A percentile compares a stretch with the other conserved stretches of the same genome.
Evolutionary conservation across 1,140 invertebrate species (phyloP).

Genomic region (Coptotermes formosanus): DNA sequence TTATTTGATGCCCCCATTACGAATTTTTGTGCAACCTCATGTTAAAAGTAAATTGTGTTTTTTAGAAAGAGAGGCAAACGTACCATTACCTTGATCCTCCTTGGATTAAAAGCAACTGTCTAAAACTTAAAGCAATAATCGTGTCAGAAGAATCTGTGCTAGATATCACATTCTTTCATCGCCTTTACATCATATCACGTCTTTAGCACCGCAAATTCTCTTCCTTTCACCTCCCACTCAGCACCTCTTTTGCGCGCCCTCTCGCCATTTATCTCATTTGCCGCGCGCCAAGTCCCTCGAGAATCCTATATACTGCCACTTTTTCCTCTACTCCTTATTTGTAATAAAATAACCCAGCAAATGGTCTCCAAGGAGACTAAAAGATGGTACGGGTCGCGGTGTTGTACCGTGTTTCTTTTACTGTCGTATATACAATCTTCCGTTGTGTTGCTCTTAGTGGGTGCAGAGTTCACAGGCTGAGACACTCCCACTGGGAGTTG

Average conservation of each 20-base stretch:
- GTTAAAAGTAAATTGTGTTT: too few species aligned
- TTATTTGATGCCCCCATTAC: too few species aligned
- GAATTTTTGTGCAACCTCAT: too few species aligned
- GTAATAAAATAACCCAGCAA: conserved; percentile 35
- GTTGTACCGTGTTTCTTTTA: not conserved
- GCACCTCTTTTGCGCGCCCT: not conserved
- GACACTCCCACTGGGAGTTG: not conserved
- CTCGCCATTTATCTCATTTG: conserved; percentile 14
- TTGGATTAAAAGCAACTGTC: too few species aligned
- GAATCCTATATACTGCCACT: not conserved
- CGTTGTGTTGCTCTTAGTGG: not conserved
- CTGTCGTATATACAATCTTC: not conserved
- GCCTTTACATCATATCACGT: not conserved
- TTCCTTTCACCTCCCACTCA: not conserved
- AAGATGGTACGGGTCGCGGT: not conserved
- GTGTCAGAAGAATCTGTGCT: not conserved
- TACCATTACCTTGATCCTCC: too few species aligned
- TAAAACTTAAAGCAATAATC: too few species aligned
- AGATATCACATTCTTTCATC: not conserved
- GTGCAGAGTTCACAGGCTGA: not conserved
- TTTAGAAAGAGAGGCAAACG: too few species aligned
- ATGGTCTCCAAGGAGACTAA: not conserved
- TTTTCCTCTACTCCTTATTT: conserved; percentile 30
- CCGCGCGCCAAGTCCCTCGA: not conserved
- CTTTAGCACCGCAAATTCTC: not conserved